Evolutionary conservation across 2,888 invertebrate species (phyloP), one percentile per base, ranked within the genome.

Genomic region (Synergus laeviventris): DNA sequence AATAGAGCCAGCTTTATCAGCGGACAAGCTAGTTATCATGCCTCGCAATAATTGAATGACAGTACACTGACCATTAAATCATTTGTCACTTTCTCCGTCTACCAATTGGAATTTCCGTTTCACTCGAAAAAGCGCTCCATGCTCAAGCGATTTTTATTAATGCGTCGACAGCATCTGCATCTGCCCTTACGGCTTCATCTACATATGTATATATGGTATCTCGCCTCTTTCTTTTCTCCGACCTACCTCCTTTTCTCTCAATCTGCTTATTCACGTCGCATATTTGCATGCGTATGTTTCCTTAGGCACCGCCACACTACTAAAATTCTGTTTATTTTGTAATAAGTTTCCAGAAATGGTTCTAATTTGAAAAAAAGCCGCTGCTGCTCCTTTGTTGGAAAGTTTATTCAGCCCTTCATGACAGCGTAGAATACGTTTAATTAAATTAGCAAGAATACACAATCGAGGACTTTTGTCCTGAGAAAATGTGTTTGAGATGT

Each of bases 121-220:
- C 21, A 18, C 42, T 45, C 24, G 16, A 42, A 66, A 18, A 66
- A 42, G 66, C 45, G 66, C 42, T 66, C 42, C 45, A 66, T 24
- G 66, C 64, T 42, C 21, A 66, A 45, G 16, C 66, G 16, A 66
- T 39, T 66, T 66, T 66, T 66, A 66, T 66, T 66, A 66, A 45
- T 24, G 24, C 42, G 66, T 7, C 66, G 14, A 70, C 49, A n/a
- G 31, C 70, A 45, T 56, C 70, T 45, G 49, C 49, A 70, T 70
- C 62, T 62, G 18, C 62, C 16, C 38, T 31, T 70, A n/a, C n/a
- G 31, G 31, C 36, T 70, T 70, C 70, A 70, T 70, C 45, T 70
- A 70, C 45, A 24, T 9, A 14, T 24, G n/a, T 36, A 31, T 49
- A 70, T 11, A 49, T 45, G 36, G 61, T n/a, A n/a, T n/a, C 24